phyloP scores from a whole-genome alignment of 2,888 invertebrate species.

The Drosophila pseudotakahashii region DNA sequence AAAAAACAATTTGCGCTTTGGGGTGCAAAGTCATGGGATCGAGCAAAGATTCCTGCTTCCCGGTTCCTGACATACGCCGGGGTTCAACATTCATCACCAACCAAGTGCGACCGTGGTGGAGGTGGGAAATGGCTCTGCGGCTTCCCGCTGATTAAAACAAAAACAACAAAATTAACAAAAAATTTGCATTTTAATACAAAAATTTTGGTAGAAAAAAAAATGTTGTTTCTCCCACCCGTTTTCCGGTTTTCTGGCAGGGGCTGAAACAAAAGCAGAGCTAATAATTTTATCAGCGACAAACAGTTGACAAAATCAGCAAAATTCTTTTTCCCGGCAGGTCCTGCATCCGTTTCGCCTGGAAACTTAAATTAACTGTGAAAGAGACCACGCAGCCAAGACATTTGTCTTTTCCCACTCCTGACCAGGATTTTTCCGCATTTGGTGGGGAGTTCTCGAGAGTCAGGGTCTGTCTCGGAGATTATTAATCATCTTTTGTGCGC shows the following conservation, averaged over 20 bases:
- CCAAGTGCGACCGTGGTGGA: slow-evolving; percentile 74
- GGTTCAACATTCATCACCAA: slow-evolving; percentile 76
- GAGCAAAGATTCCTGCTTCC: slow-evolving; percentile 16
- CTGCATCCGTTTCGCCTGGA: slow-evolving; percentile 67
- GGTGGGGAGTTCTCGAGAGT: slow-evolving; percentile 16
- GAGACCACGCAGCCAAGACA: slow-evolving; percentile 81
- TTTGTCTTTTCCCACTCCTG: slow-evolving; percentile 73
- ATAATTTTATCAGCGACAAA: slow-evolving; percentile 82
- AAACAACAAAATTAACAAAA: slow-evolving; percentile 82
- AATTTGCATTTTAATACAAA: slow-evolving; percentile 83
- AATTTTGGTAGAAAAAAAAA: slow-evolving; percentile 32
- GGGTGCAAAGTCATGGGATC: slow-evolving; percentile 40
- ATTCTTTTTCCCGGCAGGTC: slow-evolving; percentile 49
- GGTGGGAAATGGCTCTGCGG: slow-evolving; percentile 31
- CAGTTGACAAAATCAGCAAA: slow-evolving; percentile 83
- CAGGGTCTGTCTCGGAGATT: slow-evolving; percentile 63
- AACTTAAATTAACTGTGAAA: slow-evolving; percentile 82
- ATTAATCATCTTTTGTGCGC: slow-evolving; percentile 82
- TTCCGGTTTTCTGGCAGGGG: slow-evolving; percentile 13
- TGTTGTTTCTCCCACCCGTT: neutral
- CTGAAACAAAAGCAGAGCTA: slow-evolving; percentile 68
- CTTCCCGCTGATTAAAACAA: slow-evolving; percentile 78
- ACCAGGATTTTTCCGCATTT: slow-evolving; percentile 37
- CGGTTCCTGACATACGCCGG: slow-evolving; percentile 54
- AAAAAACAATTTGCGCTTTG: slow-evolving; percentile 44